Evolutionary conservation across 2,888 invertebrate genomes (phyloP).

Genomic region (Alcis repandata): DNA sequence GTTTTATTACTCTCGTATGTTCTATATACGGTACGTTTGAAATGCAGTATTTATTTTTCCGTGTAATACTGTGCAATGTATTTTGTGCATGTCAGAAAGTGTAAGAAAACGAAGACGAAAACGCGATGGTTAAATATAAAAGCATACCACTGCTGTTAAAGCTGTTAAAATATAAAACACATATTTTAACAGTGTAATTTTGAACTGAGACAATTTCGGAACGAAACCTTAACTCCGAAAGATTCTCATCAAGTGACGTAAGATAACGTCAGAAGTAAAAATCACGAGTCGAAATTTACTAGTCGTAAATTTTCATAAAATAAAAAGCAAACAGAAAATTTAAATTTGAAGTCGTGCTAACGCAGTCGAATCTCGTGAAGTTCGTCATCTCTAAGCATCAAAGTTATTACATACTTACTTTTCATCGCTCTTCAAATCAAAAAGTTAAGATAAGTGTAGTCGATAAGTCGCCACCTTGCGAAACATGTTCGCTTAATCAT

Average conservation of each 20-base stretch:
- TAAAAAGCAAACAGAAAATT: background rate
- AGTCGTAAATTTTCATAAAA: background rate
- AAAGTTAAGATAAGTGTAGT: conserved; percentile 45
- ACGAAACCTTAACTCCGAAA: background rate
- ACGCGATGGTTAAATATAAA: background rate
- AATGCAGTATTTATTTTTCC: conserved; percentile 31
- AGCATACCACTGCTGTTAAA: too few relatives aligned
- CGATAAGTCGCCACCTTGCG: conserved; percentile 60
- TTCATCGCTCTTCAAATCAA: conserved; percentile 34
- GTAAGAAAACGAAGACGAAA: background rate
- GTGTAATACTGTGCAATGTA: too few relatives aligned
- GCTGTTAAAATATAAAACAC: background rate
- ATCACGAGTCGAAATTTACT: too few relatives aligned
- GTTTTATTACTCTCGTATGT: conserved; percentile 22
- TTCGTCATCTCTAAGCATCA: conserved; percentile 2
- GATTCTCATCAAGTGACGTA: background rate
- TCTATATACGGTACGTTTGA: conserved; percentile 13
- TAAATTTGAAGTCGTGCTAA: background rate
- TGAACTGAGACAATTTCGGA: conserved; percentile 13
- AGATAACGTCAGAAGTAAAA: background rate
- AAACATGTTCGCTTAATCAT: conserved; percentile 68
- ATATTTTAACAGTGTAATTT: background rate
- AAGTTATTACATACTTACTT: background rate
- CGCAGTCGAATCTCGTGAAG: background rate
- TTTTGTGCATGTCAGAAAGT: background rate